Evolutionary conservation across 2,113 vertebrate species (phyloP).

Genomic region (Cyanistes caeruleus): DNA sequence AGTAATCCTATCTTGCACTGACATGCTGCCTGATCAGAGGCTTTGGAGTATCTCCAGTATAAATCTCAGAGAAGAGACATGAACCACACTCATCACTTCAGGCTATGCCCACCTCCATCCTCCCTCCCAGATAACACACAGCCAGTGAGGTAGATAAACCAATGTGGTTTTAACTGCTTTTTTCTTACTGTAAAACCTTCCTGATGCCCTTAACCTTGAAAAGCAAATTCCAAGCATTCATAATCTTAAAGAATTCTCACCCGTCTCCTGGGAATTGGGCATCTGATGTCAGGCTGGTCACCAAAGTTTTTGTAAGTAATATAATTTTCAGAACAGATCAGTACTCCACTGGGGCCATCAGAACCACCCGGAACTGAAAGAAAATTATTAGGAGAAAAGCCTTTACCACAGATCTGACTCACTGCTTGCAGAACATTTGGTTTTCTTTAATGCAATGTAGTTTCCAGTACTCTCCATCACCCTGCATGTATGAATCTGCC

Average conservation of each 20-base stretch:
- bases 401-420: background rate
- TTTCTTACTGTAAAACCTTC: background rate
- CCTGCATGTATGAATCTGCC: background rate
- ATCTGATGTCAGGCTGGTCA: constrained; percentile 97
- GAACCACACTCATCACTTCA: constrained; percentile 75
- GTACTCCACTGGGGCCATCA: constrained; percentile 94
- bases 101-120: background rate
- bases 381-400: background rate
- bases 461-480: background rate
- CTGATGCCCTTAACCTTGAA: background rate
- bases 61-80: constrained; percentile 81
- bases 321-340: constrained; percentile 99
- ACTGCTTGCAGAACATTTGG: background rate
- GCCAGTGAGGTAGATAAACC: accelerated
- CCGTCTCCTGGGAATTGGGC: constrained; percentile 95
- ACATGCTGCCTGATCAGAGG: constrained; percentile 67
- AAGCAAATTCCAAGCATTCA: background rate
- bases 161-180: background rate
- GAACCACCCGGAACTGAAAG: constrained; percentile 93
- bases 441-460: background rate
- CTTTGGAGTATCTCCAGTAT: constrained; percentile 63
- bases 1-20: background rate
- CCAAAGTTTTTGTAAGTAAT: constrained; percentile 99
- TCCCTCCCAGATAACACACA: background rate
- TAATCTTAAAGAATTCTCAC: constrained; percentile 72